Evolutionary conservation across 2,113 vertebrate genomes (phyloP).

Genomic region (mouse (Mus musculus)): GRCm39 chr2:168568501-168569000

Average conservation of each 20-base stretch:
- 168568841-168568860: not conserved
- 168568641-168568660: not conserved
- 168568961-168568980: not conserved
- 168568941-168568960: not conserved
- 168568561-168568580: not conserved
- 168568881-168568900: not conserved
- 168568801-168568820: not conserved
- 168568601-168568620: not conserved
- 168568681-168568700: not conserved
- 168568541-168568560: not conserved
- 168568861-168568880: not conserved
- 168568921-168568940: not conserved
- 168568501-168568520: not conserved
- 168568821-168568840: accelerated
- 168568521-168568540: not conserved
- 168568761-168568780: too few relatives aligned
- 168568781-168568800: not conserved
- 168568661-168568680: not conserved
- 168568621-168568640: not conserved
- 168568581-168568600: not conserved
- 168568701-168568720: not conserved
- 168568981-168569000: not conserved
- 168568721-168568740: not conserved
- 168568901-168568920: not conserved
- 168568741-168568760: not conserved